Conservation (phyloP, 2,797 vertebrate genomes). For the Knipowitschia caucasica region DNA sequence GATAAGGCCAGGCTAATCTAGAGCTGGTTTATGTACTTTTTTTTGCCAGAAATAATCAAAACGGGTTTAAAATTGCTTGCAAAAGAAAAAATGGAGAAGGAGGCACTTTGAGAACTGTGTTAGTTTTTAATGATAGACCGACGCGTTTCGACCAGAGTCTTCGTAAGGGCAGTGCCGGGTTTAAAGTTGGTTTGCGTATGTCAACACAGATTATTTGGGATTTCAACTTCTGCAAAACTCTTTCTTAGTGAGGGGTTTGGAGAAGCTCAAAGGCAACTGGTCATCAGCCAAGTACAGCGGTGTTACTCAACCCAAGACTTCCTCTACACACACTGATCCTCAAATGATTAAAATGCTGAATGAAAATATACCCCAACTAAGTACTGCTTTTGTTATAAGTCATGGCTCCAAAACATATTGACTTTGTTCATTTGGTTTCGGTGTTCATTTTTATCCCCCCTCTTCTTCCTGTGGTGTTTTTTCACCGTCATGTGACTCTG, state of each 20-base stretch:
- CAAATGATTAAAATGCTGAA: conserved; percentile 33
- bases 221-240: too few species aligned
- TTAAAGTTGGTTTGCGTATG: too few species aligned
- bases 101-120: too few species aligned
- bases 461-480: conserved; percentile 41
- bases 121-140: too few species aligned
- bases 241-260: conserved; percentile 12
- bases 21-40: too few species aligned
- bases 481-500: conserved; percentile 19
- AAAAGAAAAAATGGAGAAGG: too few species aligned
- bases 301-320: conserved; percentile 30
- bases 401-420: conserved; percentile 21
- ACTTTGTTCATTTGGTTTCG: conserved; percentile 31
- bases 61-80: too few species aligned
- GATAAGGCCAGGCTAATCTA: too few species aligned
- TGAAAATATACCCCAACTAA: conserved; percentile 29
- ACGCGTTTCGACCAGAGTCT: too few species aligned
- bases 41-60: too few species aligned
- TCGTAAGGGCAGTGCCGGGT: too few species aligned
- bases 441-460: conserved; percentile 30
- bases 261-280: conserved; percentile 23
- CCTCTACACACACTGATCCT: conserved; percentile 33
- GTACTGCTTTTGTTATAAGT: conserved; percentile 7
- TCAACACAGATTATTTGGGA: too few species aligned
- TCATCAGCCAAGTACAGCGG: conserved; percentile 38